A percentile compares a stretch with the other conserved stretches of the same genome.
These are phyloP conservation scores for Phania funesta DNA, from an alignment of 2,888 invertebrate genomes.

Conservation along the genomic window DNA sequence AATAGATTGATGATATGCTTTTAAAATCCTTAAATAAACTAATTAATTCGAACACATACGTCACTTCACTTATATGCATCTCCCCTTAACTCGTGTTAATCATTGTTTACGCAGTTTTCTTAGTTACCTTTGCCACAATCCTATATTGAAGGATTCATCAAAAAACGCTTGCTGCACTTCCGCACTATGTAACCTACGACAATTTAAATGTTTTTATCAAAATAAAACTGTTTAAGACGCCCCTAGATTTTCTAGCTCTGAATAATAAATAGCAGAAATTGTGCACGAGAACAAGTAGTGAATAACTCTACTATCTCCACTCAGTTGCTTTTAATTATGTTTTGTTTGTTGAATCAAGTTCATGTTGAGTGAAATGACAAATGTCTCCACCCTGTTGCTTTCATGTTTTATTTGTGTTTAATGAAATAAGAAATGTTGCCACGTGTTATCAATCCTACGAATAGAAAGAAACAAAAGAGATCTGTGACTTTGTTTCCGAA, in stretches of 20 bases:
- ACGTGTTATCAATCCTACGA: slow-evolving; percentile 45
- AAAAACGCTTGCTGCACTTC: not conserved
- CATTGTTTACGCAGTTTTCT: slow-evolving; percentile 26
- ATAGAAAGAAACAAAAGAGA: not conserved
- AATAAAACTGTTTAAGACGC: slow-evolving; percentile 7
- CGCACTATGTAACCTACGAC: not conserved
- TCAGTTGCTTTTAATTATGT: too few species aligned
- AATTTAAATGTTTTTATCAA: not conserved
- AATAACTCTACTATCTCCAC: not conserved
- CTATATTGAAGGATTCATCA: not conserved
- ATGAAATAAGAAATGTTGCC: slow-evolving; percentile 49
- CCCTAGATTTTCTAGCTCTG: slow-evolving; percentile 12
- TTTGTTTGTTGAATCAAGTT: too few species aligned
- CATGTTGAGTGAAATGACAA: too few species aligned
- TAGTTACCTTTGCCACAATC: not conserved
- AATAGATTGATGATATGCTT: slow-evolving; percentile 15
- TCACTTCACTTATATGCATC: not conserved
- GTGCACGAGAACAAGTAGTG: not conserved
- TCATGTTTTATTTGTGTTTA: slow-evolving; percentile 5
- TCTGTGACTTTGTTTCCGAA: slow-evolving; percentile 21
- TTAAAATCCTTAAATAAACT: slow-evolving; percentile 32
- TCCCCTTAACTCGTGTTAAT: not conserved
- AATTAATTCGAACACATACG: slow-evolving; percentile 6
- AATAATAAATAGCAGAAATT: slow-evolving; percentile 39
- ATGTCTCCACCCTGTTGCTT: slow-evolving; percentile 14